Conservation (phyloP, 2,797 vertebrate genomes). For the Gadopsis bispinosus region DNA sequence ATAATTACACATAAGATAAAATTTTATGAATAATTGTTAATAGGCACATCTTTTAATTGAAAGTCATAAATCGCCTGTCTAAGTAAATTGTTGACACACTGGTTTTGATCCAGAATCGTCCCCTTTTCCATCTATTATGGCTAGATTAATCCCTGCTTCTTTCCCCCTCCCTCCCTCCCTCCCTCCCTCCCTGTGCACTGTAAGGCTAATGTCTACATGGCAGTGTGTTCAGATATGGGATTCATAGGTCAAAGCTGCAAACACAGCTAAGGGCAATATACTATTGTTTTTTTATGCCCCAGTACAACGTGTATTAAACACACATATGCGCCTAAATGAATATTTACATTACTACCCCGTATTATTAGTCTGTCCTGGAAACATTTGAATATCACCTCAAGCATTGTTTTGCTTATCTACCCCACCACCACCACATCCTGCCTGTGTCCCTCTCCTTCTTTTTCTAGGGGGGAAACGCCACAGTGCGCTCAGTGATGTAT, state of each 20-base stretch:
- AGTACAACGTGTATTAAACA: constrained; percentile 78
- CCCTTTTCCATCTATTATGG: constrained; percentile 4
- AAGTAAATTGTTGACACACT: not conserved
- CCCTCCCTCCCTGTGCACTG: constrained; percentile 24
- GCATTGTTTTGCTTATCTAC: constrained; percentile 83
- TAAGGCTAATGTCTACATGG: constrained; percentile 61
- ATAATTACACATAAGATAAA: constrained; percentile 1
- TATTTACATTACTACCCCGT: constrained; percentile 79
- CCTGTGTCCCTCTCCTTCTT: constrained; percentile 38
- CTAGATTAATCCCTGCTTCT: constrained; percentile 12
- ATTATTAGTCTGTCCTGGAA: constrained; percentile 77
- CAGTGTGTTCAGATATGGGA: constrained; percentile 63
- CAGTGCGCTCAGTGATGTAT: constrained; percentile 78
- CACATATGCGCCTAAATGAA: constrained; percentile 79
- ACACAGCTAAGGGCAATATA: constrained; percentile 64
- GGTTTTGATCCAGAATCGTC: constrained; percentile 1
- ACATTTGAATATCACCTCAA: constrained; percentile 84
- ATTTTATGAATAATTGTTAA: not conserved
- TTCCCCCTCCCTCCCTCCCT: not conserved
- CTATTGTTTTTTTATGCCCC: constrained; percentile 69
- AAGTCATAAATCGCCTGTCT: not conserved
- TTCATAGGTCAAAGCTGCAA: constrained; percentile 79
- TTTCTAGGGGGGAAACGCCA: constrained; percentile 43
- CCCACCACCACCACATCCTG: constrained; percentile 60
- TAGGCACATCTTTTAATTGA: not conserved